Conservation (phyloP, 2,888 invertebrate species). For the Ennomos quercinarius region DNA sequence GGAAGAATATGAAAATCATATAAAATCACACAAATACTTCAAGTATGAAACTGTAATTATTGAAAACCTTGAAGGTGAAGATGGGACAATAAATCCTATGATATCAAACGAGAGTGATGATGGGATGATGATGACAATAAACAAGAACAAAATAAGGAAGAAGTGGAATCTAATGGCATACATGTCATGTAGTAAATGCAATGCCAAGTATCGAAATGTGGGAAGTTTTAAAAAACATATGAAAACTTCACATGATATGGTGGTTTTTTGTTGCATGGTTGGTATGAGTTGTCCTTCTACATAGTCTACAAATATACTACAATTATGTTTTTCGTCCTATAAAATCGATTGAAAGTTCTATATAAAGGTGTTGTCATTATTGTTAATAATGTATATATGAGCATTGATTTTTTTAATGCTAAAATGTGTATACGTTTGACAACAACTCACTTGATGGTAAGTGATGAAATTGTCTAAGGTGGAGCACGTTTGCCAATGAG, state of each 20-base stretch:
- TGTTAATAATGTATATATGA: too few relatives aligned
- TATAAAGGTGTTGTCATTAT: too few relatives aligned
- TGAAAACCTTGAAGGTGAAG: conserved; percentile 49
- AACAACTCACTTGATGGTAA: too few relatives aligned
- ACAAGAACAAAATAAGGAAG: conserved; percentile 49
- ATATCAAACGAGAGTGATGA: conserved; percentile 16
- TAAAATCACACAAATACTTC: conserved; percentile 63
- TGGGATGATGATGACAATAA: conserved; percentile 28
- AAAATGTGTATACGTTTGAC: too few relatives aligned
- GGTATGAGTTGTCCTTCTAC: background rate
- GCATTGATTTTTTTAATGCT: too few relatives aligned
- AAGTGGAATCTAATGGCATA: conserved; percentile 67
- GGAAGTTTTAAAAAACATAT: conserved; percentile 71
- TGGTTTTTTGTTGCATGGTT: conserved; percentile 72
- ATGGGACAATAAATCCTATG: conserved; percentile 39
- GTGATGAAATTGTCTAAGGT: too few relatives aligned
- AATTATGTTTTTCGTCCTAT: too few relatives aligned
- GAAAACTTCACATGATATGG: conserved; percentile 64
- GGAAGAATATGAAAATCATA: conserved; percentile 60
- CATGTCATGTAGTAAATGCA: conserved; percentile 64
- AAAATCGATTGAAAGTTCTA: too few relatives aligned
- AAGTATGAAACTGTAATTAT: conserved; percentile 65
- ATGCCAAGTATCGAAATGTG: conserved; percentile 69
- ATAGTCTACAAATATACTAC: too few relatives aligned
- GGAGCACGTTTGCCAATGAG: too few relatives aligned